Conservation (phyloP, 1,140 invertebrate species). For the Microplitis demolitor region DNA sequence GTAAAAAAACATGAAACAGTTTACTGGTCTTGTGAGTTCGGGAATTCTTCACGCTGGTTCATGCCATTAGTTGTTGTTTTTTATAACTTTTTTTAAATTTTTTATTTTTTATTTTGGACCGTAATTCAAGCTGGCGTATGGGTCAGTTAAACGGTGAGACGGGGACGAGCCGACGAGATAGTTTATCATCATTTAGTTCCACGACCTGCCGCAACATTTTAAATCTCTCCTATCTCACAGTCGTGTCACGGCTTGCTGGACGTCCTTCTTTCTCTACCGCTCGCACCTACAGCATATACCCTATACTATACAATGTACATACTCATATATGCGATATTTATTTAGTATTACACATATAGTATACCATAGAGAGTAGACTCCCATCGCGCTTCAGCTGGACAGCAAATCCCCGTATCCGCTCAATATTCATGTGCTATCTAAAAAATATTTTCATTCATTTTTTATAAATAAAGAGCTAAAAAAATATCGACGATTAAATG, state of each 20-base stretch:
- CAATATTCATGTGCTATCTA: too few species aligned
- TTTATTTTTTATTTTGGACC: constrained; percentile 41
- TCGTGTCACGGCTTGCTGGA: constrained; percentile 13
- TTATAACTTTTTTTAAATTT: constrained; percentile 12
- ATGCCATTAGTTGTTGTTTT: constrained; percentile 24
- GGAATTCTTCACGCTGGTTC: constrained; percentile 9
- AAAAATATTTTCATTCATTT: background rate
- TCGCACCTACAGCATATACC: background rate
- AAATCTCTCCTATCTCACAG: constrained; percentile 55
- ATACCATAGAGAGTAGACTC: too few species aligned
- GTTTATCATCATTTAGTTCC: constrained; percentile 60
- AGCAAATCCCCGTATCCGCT: too few species aligned
- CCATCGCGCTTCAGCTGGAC: too few species aligned
- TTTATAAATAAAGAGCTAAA: background rate
- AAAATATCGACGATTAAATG: background rate
- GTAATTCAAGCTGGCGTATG: constrained; percentile 50
- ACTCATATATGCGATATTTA: background rate
- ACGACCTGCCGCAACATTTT: constrained; percentile 59
- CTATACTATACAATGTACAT: background rate
- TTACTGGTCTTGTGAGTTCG: background rate
- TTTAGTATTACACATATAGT: background rate
- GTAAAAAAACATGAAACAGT: background rate
- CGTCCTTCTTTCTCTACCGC: constrained; percentile 12
- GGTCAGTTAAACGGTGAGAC: constrained; percentile 47
- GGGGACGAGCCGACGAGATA: constrained; percentile 43